A percentile compares a stretch with the other conserved stretches of the same genome.
These are phyloP conservation scores for Pelecanoides urinatrix DNA, from an alignment of 2,113 vertebrate genomes.

Conservation along the genomic window DNA sequence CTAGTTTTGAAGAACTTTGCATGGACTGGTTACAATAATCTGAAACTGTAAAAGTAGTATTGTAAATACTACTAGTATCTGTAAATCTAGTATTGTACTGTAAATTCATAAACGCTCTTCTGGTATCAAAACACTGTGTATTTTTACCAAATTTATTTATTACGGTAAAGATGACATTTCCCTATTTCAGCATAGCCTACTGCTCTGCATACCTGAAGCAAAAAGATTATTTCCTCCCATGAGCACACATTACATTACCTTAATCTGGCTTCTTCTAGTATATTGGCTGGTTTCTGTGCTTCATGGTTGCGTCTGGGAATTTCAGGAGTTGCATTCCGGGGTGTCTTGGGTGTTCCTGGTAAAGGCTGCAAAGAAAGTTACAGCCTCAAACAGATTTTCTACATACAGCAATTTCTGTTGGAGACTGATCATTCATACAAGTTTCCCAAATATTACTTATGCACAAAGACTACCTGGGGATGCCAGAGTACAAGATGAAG, in stretches of 20 bases:
- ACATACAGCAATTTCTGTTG: neutral
- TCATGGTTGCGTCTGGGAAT: conserved; percentile 82
- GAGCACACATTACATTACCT: conserved; percentile 69
- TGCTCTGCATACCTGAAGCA: neutral
- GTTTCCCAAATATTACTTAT: neutral
- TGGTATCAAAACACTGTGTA: neutral
- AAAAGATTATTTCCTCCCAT: neutral
- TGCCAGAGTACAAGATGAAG: neutral
- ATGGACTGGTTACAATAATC: neutral
- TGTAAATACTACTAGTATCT: neutral
- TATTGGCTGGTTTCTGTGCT: conserved; percentile 75
- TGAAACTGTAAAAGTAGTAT: neutral
- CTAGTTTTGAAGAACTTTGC: neutral
- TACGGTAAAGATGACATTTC: neutral
- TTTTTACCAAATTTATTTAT: neutral
- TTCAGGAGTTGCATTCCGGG: conserved; percentile 78
- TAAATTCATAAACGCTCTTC: neutral
- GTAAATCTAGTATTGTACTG: neutral
- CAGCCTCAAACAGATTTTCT: neutral
- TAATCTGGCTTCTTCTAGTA: conserved; percentile 86
- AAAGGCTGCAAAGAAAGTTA: conserved; percentile 52
- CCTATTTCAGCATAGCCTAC: neutral
- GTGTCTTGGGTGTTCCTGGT: conserved; percentile 71
- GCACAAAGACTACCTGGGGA: neutral
- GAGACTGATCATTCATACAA: neutral